These are phyloP conservation scores for Pitangus sulphuratus DNA, from an alignment of 2,797 vertebrate genomes.

Conservation along the genomic window DNA sequence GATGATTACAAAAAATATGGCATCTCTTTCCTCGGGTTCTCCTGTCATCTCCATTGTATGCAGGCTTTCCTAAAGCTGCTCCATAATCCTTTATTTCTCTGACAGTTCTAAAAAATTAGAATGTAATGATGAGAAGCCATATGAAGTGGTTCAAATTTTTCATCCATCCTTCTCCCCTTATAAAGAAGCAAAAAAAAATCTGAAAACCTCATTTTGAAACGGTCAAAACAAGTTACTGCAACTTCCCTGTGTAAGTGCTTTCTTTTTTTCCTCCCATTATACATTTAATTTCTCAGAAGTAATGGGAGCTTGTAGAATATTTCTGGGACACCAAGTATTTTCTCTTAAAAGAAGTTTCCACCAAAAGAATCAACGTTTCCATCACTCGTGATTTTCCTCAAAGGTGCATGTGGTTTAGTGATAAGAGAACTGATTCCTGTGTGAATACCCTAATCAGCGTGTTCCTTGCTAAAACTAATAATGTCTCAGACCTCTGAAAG, in stretches of 20 bases:
- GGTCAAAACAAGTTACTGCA: neutral
- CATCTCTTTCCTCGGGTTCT: neutral
- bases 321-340: neutral
- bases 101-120: neutral
- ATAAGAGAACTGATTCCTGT: neutral
- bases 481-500: conserved; percentile 46
- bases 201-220: neutral
- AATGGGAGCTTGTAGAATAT: neutral
- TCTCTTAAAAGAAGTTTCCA: neutral
- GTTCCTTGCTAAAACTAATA: conserved; percentile 29
- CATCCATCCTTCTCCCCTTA: accelerated
- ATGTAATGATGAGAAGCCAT: neutral
- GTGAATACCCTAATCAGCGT: conserved; percentile 23
- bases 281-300: neutral
- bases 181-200: neutral
- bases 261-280: accelerated
- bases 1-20: neutral
- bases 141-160: neutral
- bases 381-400: neutral
- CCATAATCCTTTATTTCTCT: neutral
- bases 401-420: neutral
- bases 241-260: neutral
- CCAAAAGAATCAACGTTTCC: conserved; percentile 2
- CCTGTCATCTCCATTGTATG: neutral
- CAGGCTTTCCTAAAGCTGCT: neutral